Evolutionary conservation across 2,888 invertebrate species (phyloP), one percentile per base, ranked within the genome.

Genomic region (Chromoteleia sp.): DNA sequence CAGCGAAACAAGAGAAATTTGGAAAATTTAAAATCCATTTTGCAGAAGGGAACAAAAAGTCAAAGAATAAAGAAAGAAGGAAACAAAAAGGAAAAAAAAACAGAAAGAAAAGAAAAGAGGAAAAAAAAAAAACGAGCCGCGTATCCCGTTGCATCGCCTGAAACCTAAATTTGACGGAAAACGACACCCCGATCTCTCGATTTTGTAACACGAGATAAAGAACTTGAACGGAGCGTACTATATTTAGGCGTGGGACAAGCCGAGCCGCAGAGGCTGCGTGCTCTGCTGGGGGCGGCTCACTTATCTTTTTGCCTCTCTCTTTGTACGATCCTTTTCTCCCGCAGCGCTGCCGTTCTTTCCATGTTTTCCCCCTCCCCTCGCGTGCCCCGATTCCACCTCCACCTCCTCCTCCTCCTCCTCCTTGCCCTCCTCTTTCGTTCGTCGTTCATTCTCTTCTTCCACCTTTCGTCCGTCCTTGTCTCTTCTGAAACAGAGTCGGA

Each of bases 211-310:
- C 75, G 80, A 78, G 77, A 43, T 68, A 61, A 85, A 86, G 89
- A 90, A 89, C 89, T 88, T 83, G 76, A 41, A 85, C 56, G 50
- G 88, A 90, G 89, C 82, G 52, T 83, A 89, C 85, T 83, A 84
- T 89, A 86, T 84, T 67, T 80, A 63, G 84, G 85, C 87, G 88
- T 88, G 88, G 89, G 91, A 91, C 88, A 88, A 85, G 84, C 83
- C 85, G 85, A 83, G 83, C 83, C 76, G 73, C 86, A 85, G 88
- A 89, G 88, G 88, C 87, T 90, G 90, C 86, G 84, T 85, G 86
- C 91, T 91, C 91, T 91, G 91, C 91, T 91, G 91, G 91, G 91
- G 91, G 91, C 91, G 89, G 87, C 90, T 89, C 86, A 82, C 86
- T 88, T 86, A 86, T 89, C 86, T 85, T 87, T 84, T 86, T 85